These are phyloP conservation scores for Hemibagrus wyckioides DNA, from an alignment of 2,113 vertebrate genomes.

Conservation along the genomic window DNA sequence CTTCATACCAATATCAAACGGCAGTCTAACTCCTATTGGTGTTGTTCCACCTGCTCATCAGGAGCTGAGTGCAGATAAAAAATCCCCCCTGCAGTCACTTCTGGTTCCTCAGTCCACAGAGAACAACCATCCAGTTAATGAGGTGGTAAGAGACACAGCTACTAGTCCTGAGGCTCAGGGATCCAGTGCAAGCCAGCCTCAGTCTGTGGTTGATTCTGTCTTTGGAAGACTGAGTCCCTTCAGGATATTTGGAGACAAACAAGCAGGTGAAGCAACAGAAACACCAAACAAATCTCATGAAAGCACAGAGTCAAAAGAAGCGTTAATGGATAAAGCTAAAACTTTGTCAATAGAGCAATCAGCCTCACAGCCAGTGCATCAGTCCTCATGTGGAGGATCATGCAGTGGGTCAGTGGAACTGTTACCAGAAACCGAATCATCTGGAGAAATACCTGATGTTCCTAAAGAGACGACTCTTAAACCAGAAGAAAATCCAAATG, in stretches of 20 bases:
- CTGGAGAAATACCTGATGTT: slow-evolving; percentile 69
- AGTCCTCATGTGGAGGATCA: slow-evolving; percentile 62
- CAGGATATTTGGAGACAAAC: slow-evolving; percentile 71
- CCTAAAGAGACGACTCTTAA: slow-evolving; percentile 55
- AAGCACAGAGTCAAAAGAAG: slow-evolving; percentile 56
- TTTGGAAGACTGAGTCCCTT: slow-evolving; percentile 82
- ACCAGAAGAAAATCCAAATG: slow-evolving; percentile 55
- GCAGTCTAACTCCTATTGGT: slow-evolving; percentile 64
- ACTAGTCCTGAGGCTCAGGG: slow-evolving; percentile 48
- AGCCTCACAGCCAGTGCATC: slow-evolving; percentile 52
- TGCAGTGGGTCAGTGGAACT: slow-evolving; percentile 71
- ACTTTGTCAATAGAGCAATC: slow-evolving; percentile 47
- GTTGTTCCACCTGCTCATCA: slow-evolving; percentile 65
- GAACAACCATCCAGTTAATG: slow-evolving; percentile 53
- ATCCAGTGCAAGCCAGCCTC: slow-evolving; percentile 58
- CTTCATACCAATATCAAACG: slow-evolving; percentile 68
- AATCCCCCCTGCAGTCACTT: slow-evolving; percentile 70
- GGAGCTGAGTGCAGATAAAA: slow-evolving; percentile 68
- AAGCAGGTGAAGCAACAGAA: slow-evolving; percentile 33
- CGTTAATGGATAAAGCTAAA: slow-evolving; percentile 38
- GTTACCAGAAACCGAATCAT: slow-evolving; percentile 74
- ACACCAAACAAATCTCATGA: slow-evolving; percentile 50
- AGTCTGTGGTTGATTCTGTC: slow-evolving; percentile 81
- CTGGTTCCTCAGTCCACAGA: slow-evolving; percentile 69
- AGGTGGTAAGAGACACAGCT: slow-evolving; percentile 35